Percentiles rank a stretch among this genome's conserved stretches.
Conservation (phyloP, 2,888 invertebrate species). For the Drosophila anomalata region DNA sequence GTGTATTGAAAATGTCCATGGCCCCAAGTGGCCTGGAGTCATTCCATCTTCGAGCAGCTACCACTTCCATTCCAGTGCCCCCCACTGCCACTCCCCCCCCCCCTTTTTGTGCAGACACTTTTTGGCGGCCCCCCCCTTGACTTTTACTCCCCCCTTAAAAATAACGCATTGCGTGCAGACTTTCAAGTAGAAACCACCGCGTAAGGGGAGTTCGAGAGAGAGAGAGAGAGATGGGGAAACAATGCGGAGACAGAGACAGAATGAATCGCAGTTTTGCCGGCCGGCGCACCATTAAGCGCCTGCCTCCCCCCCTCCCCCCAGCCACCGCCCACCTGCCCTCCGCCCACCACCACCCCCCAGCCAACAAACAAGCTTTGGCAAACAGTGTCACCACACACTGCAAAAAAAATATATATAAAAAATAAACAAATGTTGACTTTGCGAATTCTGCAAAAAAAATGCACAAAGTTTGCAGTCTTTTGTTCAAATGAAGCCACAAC, state of each 20-base stretch:
- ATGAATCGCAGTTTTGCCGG: constrained; percentile 22
- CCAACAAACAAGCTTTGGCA: constrained; percentile 11
- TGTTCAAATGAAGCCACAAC: neutral
- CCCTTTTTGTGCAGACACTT: constrained; percentile 1
- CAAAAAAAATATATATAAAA: neutral
- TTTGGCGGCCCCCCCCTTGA: neutral
- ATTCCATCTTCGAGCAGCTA: constrained; percentile 8
- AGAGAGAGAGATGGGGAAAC: constrained; percentile 1
- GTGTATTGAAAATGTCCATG: constrained; percentile 13
- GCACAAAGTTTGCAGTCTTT: constrained; percentile 19
- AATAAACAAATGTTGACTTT: constrained; percentile 53
- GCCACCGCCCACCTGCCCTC: neutral
- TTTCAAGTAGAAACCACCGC: constrained; percentile 45
- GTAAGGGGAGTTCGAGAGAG: neutral
- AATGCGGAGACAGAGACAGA: neutral
- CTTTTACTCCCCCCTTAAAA: constrained; percentile 1
- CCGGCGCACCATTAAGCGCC: constrained; percentile 20
- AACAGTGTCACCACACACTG: constrained; percentile 52
- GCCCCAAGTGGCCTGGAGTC: constrained; percentile 10
- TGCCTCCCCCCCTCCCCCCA: neutral
- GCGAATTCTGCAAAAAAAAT: constrained; percentile 52
- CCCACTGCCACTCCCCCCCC: neutral
- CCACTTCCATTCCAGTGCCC: neutral
- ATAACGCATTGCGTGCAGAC: constrained; percentile 59
- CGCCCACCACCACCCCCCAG: neutral